Evolutionary conservation across 2,797 vertebrate species (phyloP), one percentile per base, ranked within the genome.

Genomic region (Chromobotia macracanthus): DNA sequence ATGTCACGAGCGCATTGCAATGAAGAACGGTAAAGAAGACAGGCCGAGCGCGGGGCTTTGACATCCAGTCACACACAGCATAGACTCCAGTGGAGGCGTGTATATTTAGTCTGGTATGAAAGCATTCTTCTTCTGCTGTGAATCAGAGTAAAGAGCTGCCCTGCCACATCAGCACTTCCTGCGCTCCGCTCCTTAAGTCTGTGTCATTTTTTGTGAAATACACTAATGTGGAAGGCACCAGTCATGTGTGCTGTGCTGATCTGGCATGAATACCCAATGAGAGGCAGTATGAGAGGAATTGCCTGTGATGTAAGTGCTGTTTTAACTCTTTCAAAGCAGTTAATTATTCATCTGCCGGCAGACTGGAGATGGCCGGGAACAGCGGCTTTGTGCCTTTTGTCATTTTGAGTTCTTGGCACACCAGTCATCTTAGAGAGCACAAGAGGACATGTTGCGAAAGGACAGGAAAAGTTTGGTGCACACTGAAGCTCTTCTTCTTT

Each of bases 191-290:
- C 56, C 56, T 82, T 82, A 84, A 82, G 70, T 81, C 80, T 56
- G 60, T 86, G 82, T 85, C 75, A 82, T 88, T 90, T 90, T 90
- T 87, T 88, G 87, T 80, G 83, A 84, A 87, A 90, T 87, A 87
- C 77, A 16, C 83, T 90, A 86, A 92, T 88, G 87, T 88, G 84
- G 70, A 82, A 83, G 84, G 80, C 81, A 80, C 87, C 88, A 83
- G 84, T 86, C 85, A 82, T 87, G 78, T 82, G 82, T 80, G 79
- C 60, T 74, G 51, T 84, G 76, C 69, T 75, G 80, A 87, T 87
- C 86, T 87, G 68, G 73, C 79, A 83, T 77, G 87, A 88, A 90
- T 86, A 87, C 84, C 77, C 85, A 86, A 82, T 85, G 87, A 88
- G 77, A 72, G 58, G 64, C 53, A 48, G 85, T 85, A 84, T 83